A percentile compares a stretch with the other conserved stretches of the same genome.
Evolutionary conservation across 2,888 invertebrate species (phyloP).

Genomic region (Dyspetes luteomarginatus): DNA sequence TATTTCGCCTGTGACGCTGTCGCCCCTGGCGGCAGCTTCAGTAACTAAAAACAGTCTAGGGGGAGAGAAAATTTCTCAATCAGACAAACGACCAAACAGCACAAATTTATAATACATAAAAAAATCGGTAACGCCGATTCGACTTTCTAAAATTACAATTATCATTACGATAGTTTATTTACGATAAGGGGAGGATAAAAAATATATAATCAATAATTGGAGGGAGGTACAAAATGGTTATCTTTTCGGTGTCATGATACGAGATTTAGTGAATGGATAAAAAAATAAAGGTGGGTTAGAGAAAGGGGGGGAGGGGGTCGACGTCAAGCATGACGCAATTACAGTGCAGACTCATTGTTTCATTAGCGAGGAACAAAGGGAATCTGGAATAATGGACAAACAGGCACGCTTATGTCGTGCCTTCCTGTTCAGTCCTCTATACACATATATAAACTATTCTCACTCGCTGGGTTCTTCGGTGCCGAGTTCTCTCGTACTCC

Average conservation of each 20-base stretch:
- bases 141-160: too few relatives aligned
- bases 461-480: constrained; percentile 54
- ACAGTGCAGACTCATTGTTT: constrained; percentile 83
- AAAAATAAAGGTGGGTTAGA: constrained; percentile 33
- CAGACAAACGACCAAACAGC: too few relatives aligned
- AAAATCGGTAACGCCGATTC: too few relatives aligned
- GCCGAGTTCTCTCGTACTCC: constrained; percentile 75
- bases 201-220: background rate
- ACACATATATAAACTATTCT: constrained; percentile 8
- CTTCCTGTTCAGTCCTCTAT: constrained; percentile 57
- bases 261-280: constrained; percentile 10
- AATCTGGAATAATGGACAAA: constrained; percentile 84
- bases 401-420: constrained; percentile 82
- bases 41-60: too few relatives aligned
- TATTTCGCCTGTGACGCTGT: too few relatives aligned
- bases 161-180: too few relatives aligned
- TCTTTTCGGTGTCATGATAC: background rate
- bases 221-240: background rate
- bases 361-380: constrained; percentile 83
- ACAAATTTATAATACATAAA: too few relatives aligned
- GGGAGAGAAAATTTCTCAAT: too few relatives aligned
- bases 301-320: constrained; percentile 57
- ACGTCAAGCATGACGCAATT: constrained; percentile 73
- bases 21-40: too few relatives aligned
- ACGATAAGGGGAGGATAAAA: background rate